These are phyloP conservation scores for Leuctra nigra DNA, from an alignment of 2,888 invertebrate genomes.

Conservation along the genomic window DNA sequence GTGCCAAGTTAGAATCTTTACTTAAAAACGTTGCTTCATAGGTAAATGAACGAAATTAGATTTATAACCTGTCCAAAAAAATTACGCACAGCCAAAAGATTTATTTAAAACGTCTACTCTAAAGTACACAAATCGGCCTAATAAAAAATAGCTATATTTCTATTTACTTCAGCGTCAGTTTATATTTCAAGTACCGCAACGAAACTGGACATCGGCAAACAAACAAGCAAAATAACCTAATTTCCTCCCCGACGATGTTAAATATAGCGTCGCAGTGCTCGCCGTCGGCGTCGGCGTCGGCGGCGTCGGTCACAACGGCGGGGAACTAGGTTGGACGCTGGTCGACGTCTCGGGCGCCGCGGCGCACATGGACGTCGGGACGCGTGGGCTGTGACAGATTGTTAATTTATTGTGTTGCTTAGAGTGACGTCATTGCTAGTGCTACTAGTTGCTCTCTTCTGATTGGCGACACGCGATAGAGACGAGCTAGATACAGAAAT, in stretches of 20 bases:
- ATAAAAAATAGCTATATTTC: too few relatives aligned
- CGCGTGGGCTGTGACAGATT: constrained; percentile 10
- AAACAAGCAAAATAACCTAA: constrained; percentile 16
- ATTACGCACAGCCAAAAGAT: too few relatives aligned
- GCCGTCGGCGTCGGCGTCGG: background rate
- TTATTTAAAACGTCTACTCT: too few relatives aligned
- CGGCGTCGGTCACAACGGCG: too few relatives aligned
- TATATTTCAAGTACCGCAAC: background rate
- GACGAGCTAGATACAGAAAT: constrained; percentile 10
- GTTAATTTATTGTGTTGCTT: constrained; percentile 18
- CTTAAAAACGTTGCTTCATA: too few relatives aligned
- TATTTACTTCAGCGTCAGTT: too few relatives aligned
- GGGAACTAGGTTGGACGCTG: background rate
- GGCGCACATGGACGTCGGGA: background rate
- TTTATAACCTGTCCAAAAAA: too few relatives aligned
- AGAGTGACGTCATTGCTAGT: constrained; percentile 7
- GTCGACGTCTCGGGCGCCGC: background rate
- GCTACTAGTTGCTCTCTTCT: background rate
- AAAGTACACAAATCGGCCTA: too few relatives aligned
- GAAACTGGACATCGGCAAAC: background rate
- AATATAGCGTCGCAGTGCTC: constrained; percentile 9
- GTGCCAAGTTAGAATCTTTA: too few relatives aligned
- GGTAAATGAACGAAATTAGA: too few relatives aligned
- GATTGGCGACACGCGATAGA: background rate
- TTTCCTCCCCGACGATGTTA: constrained; percentile 3